phyloP scores from a whole-genome alignment of 2,888 invertebrate genomes.

The Ophion ellenae region DNA sequence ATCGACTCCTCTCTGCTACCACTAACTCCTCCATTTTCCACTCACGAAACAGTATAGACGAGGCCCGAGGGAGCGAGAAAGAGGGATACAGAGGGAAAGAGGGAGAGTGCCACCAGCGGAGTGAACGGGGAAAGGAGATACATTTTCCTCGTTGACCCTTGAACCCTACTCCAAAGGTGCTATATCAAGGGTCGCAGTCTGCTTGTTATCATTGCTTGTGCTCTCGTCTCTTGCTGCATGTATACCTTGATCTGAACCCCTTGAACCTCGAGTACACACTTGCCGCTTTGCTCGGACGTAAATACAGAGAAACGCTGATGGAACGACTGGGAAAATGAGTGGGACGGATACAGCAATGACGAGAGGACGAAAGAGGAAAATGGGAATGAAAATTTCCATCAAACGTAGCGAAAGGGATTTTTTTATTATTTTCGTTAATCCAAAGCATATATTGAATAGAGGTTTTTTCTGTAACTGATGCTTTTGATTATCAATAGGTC shows the following conservation, averaged over 20 bases:
- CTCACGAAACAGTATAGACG: constrained; percentile 1
- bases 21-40: constrained; percentile 20
- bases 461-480: not conserved
- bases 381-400: not conserved
- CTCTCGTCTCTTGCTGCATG: constrained; percentile 32
- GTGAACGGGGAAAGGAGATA: constrained; percentile 8
- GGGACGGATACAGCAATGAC: not conserved
- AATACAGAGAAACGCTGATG: constrained; percentile 4
- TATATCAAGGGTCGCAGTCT: constrained; percentile 56
- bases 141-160: constrained; percentile 63
- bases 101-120: not conserved
- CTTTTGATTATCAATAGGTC: not conserved
- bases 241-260: constrained; percentile 14
- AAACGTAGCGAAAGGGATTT: not conserved
- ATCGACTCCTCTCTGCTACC: constrained; percentile 19
- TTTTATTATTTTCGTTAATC: not conserved
- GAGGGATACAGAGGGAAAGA: not conserved
- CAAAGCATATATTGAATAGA: not conserved
- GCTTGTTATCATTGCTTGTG: constrained; percentile 62
- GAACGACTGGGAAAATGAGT: not conserved
- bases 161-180: constrained; percentile 55
- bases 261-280: constrained; percentile 33
- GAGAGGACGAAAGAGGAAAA: not conserved
- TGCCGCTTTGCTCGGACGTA: constrained; percentile 16
- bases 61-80: not conserved